Conservation (phyloP, 2,113 vertebrate species). For the Scomber scombrus region DNA sequence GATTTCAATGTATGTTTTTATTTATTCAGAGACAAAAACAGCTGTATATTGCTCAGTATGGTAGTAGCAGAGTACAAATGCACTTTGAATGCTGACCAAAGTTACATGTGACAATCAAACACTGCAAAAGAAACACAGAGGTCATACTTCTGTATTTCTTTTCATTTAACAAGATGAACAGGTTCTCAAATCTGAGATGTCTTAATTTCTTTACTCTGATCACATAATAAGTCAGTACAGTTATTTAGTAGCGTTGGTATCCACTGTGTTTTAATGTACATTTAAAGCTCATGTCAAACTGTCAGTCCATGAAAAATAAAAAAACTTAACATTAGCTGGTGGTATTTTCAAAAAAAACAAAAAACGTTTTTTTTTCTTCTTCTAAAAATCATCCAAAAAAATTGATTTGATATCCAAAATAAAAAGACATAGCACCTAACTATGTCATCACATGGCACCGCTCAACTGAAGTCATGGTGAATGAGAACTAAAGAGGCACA, state of each 20-base stretch:
- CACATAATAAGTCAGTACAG: conserved; percentile 2
- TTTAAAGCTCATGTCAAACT: background rate
- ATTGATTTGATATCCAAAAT: background rate
- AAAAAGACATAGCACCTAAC: conserved; percentile 9
- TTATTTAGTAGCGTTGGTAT: conserved; percentile 8
- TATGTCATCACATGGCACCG: conserved; percentile 14
- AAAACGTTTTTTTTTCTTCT: background rate
- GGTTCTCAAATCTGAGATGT: background rate
- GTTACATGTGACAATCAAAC: conserved; percentile 18
- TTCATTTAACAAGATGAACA: background rate
- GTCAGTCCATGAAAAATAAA: conserved; percentile 29
- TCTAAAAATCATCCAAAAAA: background rate
- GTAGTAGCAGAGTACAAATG: conserved; percentile 15
- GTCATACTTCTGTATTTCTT: background rate
- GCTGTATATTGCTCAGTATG: background rate
- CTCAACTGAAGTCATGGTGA: background rate
- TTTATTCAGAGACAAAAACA: conserved; percentile 24
- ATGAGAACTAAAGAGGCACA: conserved; percentile 10
- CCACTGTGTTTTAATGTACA: conserved; percentile 41
- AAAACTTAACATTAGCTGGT: conserved; percentile 15
- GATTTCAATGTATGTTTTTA: conserved; percentile 43
- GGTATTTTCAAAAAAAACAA: background rate
- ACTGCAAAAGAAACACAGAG: background rate
- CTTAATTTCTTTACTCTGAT: background rate
- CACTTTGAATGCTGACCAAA: conserved; percentile 14